These are phyloP conservation scores for Papilio demoleus DNA, from an alignment of 2,888 invertebrate species.

Conservation along the genomic window DNA sequence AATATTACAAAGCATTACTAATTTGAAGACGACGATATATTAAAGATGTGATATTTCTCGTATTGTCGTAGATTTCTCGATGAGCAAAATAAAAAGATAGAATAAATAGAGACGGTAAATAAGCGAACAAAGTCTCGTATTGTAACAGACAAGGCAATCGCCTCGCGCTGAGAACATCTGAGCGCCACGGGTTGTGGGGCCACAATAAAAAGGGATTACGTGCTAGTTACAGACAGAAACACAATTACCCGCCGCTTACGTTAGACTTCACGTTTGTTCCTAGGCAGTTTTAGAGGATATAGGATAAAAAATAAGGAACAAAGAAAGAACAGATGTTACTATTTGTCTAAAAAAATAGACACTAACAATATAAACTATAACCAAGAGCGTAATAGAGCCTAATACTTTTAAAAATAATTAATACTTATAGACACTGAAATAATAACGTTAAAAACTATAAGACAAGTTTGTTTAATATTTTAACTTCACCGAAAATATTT, in stretches of 20 bases:
- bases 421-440: too few relatives aligned
- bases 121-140: conserved; percentile 30
- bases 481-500: too few relatives aligned
- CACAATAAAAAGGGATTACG: conserved; percentile 24
- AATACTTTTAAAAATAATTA: background rate
- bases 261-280: conserved; percentile 12
- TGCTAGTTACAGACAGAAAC: conserved; percentile 35
- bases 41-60: background rate
- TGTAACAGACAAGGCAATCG: conserved; percentile 21
- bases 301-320: background rate
- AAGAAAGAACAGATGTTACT: background rate
- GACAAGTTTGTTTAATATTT: too few relatives aligned
- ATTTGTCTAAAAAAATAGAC: background rate
- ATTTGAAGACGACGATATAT: background rate
- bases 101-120: conserved; percentile 37
- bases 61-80: background rate
- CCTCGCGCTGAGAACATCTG: conserved; percentile 19
- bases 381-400: background rate
- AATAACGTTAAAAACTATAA: too few relatives aligned
- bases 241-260: conserved; percentile 55
- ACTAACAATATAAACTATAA: background rate
- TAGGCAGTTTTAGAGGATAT: background rate
- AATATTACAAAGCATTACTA: too few relatives aligned
- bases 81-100: background rate
- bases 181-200: conserved; percentile 9